Evolutionary conservation across 2,888 invertebrate genomes (phyloP).

Genomic region (Heliconius ethilla): DNA sequence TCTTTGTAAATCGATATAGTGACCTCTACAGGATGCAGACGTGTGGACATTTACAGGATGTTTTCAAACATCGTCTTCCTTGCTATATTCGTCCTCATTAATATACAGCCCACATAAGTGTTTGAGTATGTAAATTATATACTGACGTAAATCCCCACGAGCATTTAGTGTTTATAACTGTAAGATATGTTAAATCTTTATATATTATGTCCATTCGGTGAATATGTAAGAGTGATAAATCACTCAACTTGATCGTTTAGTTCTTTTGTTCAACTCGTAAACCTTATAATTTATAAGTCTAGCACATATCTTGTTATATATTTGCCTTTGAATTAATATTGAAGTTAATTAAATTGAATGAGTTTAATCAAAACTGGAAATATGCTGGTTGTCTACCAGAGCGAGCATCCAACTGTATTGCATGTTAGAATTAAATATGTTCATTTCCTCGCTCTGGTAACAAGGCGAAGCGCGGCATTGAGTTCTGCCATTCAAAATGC

Average conservation of each 20-base stretch:
- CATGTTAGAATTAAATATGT: no score
- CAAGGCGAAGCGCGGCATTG: background rate
- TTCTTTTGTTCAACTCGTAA: no score
- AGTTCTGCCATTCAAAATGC: background rate
- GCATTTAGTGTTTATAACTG: background rate
- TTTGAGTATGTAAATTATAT: conserved; percentile 22
- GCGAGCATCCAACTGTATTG: no score
- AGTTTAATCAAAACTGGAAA: no score
- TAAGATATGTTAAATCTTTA: background rate
- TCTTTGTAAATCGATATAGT: background rate
- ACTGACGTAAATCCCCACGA: conserved; percentile 25
- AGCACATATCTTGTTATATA: no score
- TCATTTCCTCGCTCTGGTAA: no score
- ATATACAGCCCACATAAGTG: conserved; percentile 25
- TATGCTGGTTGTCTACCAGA: no score
- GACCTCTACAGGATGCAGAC: background rate
- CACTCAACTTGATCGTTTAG: no score
- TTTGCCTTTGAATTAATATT: no score
- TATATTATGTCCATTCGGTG: background rate
- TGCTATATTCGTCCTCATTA: conserved; percentile 10
- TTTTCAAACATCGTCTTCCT: conserved; percentile 9
- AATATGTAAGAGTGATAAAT: no score
- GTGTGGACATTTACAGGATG: background rate
- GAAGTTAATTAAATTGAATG: no score
- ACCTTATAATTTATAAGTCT: no score